Conservation (phyloP, 2,888 invertebrate genomes). For the Noctua pronuba region DNA sequence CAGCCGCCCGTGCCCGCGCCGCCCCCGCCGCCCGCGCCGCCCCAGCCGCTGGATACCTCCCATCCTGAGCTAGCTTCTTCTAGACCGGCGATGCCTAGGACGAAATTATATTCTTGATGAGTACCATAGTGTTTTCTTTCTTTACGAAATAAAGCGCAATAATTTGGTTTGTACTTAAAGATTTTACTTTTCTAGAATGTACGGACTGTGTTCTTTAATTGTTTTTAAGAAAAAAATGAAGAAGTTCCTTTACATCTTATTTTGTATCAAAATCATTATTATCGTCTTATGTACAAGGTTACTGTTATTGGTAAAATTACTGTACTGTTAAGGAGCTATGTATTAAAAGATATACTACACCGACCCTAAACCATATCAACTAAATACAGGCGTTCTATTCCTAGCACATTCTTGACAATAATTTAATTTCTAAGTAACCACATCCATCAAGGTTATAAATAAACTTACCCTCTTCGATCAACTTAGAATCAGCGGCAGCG, state of each 20-base stretch:
- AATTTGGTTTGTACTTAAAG: neutral
- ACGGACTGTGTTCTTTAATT: neutral
- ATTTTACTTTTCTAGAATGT: neutral
- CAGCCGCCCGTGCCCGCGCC: conserved; percentile 91
- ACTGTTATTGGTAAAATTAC: too few species aligned
- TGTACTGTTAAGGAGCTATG: too few species aligned
- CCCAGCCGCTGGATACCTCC: conserved; percentile 77
- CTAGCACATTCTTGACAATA: neutral
- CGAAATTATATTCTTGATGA: neutral
- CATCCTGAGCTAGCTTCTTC: conserved; percentile 78
- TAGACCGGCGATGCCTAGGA: conserved; percentile 77
- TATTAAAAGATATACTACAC: neutral
- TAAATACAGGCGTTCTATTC: neutral
- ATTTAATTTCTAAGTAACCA: neutral
- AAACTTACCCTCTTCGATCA: conserved; percentile 87
- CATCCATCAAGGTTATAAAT: neutral
- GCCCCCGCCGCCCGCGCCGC: conserved; percentile 74
- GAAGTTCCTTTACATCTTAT: neutral
- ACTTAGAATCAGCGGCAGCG: conserved; percentile 93
- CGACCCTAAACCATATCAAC: neutral
- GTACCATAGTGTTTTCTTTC: neutral
- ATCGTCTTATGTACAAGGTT: too few species aligned
- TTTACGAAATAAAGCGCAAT: neutral
- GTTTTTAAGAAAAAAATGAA: neutral
- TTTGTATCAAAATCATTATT: neutral